phyloP scores from a whole-genome alignment of 35 echinoderm and acorn worm genomes.

The Nesometra sesokonis region DNA sequence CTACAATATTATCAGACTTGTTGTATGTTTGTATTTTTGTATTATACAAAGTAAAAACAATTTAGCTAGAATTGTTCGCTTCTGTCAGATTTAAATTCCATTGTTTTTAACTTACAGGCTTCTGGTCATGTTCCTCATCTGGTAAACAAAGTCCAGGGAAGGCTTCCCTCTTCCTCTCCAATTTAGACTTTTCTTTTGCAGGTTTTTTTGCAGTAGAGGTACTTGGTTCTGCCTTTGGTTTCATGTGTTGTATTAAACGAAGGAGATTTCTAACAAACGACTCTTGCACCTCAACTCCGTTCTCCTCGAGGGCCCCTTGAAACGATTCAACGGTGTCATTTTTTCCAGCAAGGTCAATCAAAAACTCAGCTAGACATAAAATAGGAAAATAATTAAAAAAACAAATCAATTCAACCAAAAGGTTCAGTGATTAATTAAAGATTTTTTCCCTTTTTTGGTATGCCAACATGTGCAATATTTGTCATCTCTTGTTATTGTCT shows the following conservation, averaged over 20 bases:
- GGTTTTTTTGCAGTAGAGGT: neutral
- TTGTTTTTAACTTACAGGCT: neutral
- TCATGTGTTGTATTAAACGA: slow-evolving; percentile 88
- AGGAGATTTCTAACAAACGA: slow-evolving; percentile 74
- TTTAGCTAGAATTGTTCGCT: too few species aligned
- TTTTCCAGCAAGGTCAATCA: slow-evolving; percentile 78
- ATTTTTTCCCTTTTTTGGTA: too few species aligned
- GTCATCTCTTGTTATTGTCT: too few species aligned
- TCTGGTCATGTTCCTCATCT: slow-evolving; percentile 47
- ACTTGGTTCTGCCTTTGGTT: slow-evolving; percentile 28
- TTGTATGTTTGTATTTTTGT: too few species aligned
- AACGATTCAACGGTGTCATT: slow-evolving; percentile 64
- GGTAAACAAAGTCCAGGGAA: slow-evolving; percentile 72
- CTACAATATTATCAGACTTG: too few species aligned
- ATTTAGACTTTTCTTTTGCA: slow-evolving; percentile 3
- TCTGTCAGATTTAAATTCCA: too few species aligned
- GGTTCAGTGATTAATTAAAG: too few species aligned
- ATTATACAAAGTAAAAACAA: too few species aligned
- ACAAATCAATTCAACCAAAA: too few species aligned
- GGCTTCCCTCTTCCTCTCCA: slow-evolving; percentile 50
- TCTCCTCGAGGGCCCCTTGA: slow-evolving; percentile 52
- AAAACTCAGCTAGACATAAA: slow-evolving; percentile 68
- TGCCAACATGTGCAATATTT: too few species aligned
- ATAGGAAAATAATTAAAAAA: too few species aligned
- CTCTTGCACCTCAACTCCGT: slow-evolving; percentile 82